These are phyloP conservation scores for Epinephelus malabaricus DNA, from an alignment of 2,797 vertebrate genomes.

Conservation along the genomic window DNA sequence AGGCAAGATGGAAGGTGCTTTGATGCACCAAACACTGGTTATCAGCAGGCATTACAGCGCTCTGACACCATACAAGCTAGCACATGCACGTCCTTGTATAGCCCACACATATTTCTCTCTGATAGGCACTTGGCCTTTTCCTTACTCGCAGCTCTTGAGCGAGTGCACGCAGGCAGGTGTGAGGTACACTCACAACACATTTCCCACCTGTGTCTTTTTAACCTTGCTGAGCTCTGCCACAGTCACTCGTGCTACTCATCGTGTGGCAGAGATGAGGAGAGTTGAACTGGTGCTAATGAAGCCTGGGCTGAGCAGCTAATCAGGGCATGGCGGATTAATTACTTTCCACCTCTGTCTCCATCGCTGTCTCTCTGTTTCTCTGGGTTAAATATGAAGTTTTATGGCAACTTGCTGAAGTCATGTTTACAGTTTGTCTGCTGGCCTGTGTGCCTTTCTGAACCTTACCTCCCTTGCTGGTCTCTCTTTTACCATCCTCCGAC, in stretches of 20 bases:
- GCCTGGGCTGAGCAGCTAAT: constrained; percentile 3
- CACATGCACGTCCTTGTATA: background rate
- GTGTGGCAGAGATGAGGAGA: constrained; percentile 6
- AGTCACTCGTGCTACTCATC: background rate
- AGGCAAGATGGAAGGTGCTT: constrained; percentile 28
- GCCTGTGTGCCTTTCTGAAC: background rate
- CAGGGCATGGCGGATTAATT: background rate
- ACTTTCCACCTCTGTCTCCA: background rate
- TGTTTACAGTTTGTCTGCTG: background rate
- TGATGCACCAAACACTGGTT: constrained; percentile 35
- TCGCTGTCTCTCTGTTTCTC: background rate
- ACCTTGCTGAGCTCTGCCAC: background rate
- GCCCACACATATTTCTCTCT: background rate
- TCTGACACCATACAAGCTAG: background rate
- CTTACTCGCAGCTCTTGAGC: background rate
- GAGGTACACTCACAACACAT: background rate
- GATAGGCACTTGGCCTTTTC: constrained; percentile 30
- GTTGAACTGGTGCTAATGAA: constrained; percentile 24
- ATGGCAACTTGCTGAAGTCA: background rate
- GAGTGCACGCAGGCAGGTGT: background rate
- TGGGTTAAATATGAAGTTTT: background rate
- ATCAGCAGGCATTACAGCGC: constrained; percentile 20
- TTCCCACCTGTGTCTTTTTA: constrained; percentile 27
- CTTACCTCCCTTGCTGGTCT: background rate
- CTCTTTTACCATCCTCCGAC: background rate